Conservation (phyloP, 2,113 vertebrate species). For the Mellivora capensis region DNA sequence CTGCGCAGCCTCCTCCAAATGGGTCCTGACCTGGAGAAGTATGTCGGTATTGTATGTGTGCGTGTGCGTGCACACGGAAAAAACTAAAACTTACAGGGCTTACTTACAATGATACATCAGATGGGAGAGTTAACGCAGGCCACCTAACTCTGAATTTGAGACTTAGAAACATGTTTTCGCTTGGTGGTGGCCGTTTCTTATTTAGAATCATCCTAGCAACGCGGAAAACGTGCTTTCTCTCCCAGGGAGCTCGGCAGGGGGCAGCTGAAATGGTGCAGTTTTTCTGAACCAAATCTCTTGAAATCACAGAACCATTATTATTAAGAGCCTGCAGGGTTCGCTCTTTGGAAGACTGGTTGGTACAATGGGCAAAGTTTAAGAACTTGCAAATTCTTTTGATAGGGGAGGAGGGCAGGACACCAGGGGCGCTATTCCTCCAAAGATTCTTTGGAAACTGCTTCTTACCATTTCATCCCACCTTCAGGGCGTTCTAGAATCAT, state of each 20-base stretch:
- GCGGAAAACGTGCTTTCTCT: neutral
- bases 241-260: slow-evolving; percentile 32
- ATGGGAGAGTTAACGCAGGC: neutral
- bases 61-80: neutral
- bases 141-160: neutral
- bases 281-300: slow-evolving; percentile 20
- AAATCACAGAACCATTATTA: slow-evolving; percentile 42
- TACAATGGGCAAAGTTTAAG: neutral
- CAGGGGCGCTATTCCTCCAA: neutral
- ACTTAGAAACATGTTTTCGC: slow-evolving; percentile 40
- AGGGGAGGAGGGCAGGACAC: neutral
- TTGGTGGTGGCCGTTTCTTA: neutral
- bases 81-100: neutral
- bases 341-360: neutral
- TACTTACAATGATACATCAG: neutral
- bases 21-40: neutral
- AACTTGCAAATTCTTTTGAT: neutral
- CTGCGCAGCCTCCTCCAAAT: neutral
- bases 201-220: neutral
- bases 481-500: neutral
- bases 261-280: slow-evolving; percentile 3
- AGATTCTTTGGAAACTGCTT: neutral
- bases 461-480: neutral
- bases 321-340: neutral
- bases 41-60: neutral